These are phyloP conservation scores for Papilio xuthus DNA, from an alignment of 1,140 invertebrate genomes.

Conservation along the genomic window DNA sequence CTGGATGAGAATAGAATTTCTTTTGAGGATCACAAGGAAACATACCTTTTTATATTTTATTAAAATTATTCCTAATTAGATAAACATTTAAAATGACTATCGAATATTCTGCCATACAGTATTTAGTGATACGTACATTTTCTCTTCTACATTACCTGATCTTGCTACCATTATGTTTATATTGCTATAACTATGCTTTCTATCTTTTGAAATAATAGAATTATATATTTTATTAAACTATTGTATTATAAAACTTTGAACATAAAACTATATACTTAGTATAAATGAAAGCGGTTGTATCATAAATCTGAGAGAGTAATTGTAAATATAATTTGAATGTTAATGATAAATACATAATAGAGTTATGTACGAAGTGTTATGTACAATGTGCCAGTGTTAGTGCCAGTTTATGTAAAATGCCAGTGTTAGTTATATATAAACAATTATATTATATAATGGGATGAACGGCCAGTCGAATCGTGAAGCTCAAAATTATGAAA, in stretches of 20 bases:
- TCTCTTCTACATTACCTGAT: constrained; percentile 70
- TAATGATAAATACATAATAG: neutral
- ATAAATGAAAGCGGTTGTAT: neutral
- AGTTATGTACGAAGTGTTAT: constrained; percentile 10
- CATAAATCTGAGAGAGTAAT: neutral
- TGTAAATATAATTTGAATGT: constrained; percentile 3
- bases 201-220: neutral
- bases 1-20: constrained; percentile 60
- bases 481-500: constrained; percentile 74
- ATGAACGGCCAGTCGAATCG: constrained; percentile 71
- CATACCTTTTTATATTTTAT: constrained; percentile 63
- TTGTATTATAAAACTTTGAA: constrained; percentile 3
- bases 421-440: constrained; percentile 55
- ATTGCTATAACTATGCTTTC: constrained; percentile 38
- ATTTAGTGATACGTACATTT: constrained; percentile 75
- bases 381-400: constrained; percentile 51
- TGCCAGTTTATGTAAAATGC: constrained; percentile 58
- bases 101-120: constrained; percentile 78
- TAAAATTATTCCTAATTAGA: constrained; percentile 55
- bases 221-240: neutral
- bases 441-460: constrained; percentile 65
- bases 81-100: constrained; percentile 46
- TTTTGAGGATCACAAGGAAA: constrained; percentile 24
- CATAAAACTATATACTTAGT: constrained; percentile 5
- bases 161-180: constrained; percentile 59